Conservation (phyloP, 2,797 vertebrate species). For the Botia almorhae region DNA sequence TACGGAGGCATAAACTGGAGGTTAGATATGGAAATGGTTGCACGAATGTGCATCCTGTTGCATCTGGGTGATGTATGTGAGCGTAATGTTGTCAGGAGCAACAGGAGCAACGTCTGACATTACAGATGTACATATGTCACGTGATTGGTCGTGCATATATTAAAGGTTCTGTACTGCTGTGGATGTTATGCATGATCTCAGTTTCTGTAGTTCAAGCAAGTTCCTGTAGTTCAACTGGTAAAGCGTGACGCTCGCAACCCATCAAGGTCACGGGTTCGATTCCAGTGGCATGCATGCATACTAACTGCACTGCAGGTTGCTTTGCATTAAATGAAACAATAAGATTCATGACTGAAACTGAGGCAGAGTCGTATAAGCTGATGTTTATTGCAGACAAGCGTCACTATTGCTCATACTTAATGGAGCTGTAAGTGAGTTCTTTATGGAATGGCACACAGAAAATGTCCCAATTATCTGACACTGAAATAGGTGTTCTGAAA, state of each 20-base stretch:
- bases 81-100: constrained; percentile 25
- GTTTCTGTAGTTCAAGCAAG: not conserved
- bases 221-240: not conserved
- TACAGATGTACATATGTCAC: not conserved
- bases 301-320: not conserved
- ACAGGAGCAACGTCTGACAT: not conserved
- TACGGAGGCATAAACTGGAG: not conserved
- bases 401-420: too few species aligned
- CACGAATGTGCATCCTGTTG: constrained; percentile 11
- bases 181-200: not conserved
- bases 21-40: not conserved
- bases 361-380: not conserved
- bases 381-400: not conserved
- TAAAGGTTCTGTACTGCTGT: too few species aligned
- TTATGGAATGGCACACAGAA: too few species aligned
- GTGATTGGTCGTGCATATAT: not conserved
- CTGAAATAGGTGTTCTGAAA: too few species aligned
- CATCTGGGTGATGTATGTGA: constrained; percentile 1
- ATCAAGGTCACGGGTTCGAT: too few species aligned
- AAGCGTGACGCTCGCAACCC: not conserved
- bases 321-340: not conserved
- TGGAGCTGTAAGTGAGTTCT: too few species aligned
- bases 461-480: too few species aligned
- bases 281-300: too few species aligned
- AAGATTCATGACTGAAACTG: not conserved